Evolutionary conservation across 2,888 invertebrate genomes (phyloP).

Genomic region (Tetanocera ferruginea): DNA sequence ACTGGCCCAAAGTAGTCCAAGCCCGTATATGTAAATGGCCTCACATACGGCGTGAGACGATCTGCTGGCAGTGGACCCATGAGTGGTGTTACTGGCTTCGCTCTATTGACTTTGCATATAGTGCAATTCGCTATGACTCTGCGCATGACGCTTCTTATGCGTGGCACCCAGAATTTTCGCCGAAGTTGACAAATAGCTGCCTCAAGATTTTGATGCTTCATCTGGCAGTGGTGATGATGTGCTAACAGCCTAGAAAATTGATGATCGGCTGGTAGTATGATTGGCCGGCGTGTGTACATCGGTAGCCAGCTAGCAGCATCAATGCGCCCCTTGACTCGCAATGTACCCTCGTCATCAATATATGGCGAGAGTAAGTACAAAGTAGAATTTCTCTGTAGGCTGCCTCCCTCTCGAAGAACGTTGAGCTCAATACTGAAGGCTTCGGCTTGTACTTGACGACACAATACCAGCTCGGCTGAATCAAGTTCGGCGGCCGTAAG

Average conservation of each 20-base stretch:
- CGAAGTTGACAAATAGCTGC: conserved; percentile 38
- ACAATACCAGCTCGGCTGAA: not conserved
- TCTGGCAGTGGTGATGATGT: conserved; percentile 28
- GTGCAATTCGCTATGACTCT: conserved; percentile 26
- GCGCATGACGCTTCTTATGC: conserved; percentile 37
- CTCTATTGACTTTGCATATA: conserved; percentile 33
- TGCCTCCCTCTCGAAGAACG: not conserved
- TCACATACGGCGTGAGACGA: conserved; percentile 31
- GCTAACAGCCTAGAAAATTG: conserved; percentile 36
- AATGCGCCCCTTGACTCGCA: conserved; percentile 28
- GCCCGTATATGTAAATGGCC: conserved; percentile 32
- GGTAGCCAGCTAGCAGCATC: conserved; percentile 42
- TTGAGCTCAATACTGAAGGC: not conserved
- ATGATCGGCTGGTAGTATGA: conserved; percentile 43
- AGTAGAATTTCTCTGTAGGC: not conserved
- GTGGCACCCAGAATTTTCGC: conserved; percentile 38
- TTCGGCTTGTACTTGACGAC: conserved; percentile 16
- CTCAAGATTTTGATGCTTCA: conserved; percentile 44
- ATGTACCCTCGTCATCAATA: not conserved
- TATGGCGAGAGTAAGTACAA: not conserved
- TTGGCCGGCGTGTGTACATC: conserved; percentile 32
- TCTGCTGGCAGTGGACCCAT: conserved; percentile 44
- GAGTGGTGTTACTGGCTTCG: conserved; percentile 39
- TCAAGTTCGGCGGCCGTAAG: not conserved
- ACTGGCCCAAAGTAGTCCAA: conserved; percentile 43